phyloP scores from a whole-genome alignment of 2,797 vertebrate genomes.

The Poeciliopsis presidionis region DNA sequence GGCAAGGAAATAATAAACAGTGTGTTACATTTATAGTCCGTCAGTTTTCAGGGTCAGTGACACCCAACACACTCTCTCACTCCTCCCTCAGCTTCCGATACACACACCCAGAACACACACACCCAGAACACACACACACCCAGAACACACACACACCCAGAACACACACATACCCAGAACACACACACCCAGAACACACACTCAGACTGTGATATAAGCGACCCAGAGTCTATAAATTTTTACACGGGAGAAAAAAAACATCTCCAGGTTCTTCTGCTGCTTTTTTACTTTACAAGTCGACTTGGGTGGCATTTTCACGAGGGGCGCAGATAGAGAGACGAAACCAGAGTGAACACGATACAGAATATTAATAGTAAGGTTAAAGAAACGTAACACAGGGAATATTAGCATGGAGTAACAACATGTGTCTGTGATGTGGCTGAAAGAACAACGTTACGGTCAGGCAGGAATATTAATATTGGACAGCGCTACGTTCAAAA shows the following conservation, averaged over 20 bases:
- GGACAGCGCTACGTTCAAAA: neutral
- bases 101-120: too few relatives aligned
- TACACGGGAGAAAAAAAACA: constrained; percentile 38
- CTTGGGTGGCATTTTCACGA: constrained; percentile 46
- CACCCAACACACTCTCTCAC: constrained; percentile 23
- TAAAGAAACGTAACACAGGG: neutral
- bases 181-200: too few relatives aligned
- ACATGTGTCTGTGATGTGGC: constrained; percentile 7
- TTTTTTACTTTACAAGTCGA: constrained; percentile 33
- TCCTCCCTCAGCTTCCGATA: too few relatives aligned
- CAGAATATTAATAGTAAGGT: constrained; percentile 4
- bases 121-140: too few relatives aligned
- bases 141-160: too few relatives aligned
- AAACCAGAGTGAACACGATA: neutral
- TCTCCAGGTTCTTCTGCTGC: constrained; percentile 33
- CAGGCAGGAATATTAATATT: constrained; percentile 1
- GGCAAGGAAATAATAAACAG: constrained; percentile 49
- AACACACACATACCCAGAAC: too few relatives aligned
- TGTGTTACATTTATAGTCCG: constrained; percentile 57
- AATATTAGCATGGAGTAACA: neutral
- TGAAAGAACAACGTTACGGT: neutral
- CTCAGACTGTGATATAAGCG: constrained; percentile 5
- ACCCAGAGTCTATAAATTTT: constrained; percentile 42
- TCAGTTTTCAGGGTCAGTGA: constrained; percentile 74
- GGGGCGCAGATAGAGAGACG: neutral